Conservation (phyloP, 2,888 invertebrate genomes). For the Ecdyonurus torrentis region DNA sequence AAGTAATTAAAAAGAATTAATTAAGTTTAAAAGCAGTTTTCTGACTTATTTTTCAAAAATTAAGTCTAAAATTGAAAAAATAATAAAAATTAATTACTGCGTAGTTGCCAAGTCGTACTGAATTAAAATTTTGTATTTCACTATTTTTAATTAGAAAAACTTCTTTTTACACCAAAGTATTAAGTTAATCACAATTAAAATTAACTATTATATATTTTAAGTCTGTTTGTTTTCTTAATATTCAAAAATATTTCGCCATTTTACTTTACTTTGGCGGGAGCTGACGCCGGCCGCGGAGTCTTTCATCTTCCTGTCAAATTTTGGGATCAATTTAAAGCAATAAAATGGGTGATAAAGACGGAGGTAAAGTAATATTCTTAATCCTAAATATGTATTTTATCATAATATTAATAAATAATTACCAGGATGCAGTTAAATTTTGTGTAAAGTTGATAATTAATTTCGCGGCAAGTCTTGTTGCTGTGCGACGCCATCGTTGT, state of each 20-base stretch:
- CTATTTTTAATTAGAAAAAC: no score
- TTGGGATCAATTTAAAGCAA: neutral
- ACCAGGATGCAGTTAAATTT: no score
- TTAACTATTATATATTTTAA: no score
- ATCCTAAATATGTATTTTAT: neutral
- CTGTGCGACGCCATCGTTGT: neutral
- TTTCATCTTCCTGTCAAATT: neutral
- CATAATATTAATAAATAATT: no score
- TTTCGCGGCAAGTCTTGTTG: neutral
- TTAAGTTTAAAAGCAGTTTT: neutral
- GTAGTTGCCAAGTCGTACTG: no score
- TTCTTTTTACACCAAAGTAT: no score
- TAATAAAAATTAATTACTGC: no score
- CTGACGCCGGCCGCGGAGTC: neutral
- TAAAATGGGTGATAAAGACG: constrained; percentile 18
- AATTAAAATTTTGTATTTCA: no score
- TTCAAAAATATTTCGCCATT: no score
- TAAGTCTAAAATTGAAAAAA: no score
- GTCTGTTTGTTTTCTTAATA: no score
- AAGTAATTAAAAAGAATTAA: neutral
- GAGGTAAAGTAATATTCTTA: constrained; percentile 12
- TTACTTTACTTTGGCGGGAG: constrained; percentile 2
- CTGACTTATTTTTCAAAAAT: neutral
- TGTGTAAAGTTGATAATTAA: neutral
- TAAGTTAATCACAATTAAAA: no score